Evolutionary conservation across 2,888 invertebrate species (phyloP).

Genomic region (Standfussiana lucernea): DNA sequence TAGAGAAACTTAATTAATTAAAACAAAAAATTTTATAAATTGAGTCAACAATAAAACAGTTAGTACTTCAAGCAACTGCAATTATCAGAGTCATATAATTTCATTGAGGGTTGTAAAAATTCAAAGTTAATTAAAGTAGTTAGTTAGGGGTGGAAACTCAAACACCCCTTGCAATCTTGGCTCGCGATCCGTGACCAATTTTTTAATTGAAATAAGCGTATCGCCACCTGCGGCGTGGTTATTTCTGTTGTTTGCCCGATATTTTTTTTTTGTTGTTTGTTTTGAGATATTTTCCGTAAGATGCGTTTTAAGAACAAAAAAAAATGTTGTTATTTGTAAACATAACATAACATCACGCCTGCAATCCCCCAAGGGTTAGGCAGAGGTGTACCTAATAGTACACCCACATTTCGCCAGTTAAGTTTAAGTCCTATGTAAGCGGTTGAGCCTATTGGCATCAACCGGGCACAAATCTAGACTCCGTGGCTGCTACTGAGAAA

Average conservation of each 20-base stretch:
- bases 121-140: conserved; percentile 72
- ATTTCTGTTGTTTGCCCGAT: conserved; percentile 48
- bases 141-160: conserved; percentile 55
- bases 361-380: too few relatives aligned
- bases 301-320: neutral
- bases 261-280: neutral
- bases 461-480: too few relatives aligned
- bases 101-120: conserved; percentile 60
- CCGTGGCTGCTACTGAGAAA: too few relatives aligned
- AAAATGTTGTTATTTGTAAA: neutral
- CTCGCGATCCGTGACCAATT: conserved; percentile 72
- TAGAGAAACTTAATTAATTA: neutral
- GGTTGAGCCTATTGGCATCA: too few relatives aligned
- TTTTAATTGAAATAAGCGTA: conserved; percentile 75
- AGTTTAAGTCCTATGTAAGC: too few relatives aligned
- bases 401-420: too few relatives aligned
- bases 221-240: conserved; percentile 56
- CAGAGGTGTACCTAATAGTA: too few relatives aligned
- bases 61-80: conserved; percentile 23
- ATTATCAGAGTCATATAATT: conserved; percentile 57
- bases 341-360: too few relatives aligned
- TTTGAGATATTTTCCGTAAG: neutral
- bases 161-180: conserved; percentile 70
- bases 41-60: conserved; percentile 41
- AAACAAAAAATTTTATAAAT: conserved; percentile 18